phyloP scores from a whole-genome alignment of 2,113 vertebrate genomes.

The Phyllopteryx taeniolatus region DNA sequence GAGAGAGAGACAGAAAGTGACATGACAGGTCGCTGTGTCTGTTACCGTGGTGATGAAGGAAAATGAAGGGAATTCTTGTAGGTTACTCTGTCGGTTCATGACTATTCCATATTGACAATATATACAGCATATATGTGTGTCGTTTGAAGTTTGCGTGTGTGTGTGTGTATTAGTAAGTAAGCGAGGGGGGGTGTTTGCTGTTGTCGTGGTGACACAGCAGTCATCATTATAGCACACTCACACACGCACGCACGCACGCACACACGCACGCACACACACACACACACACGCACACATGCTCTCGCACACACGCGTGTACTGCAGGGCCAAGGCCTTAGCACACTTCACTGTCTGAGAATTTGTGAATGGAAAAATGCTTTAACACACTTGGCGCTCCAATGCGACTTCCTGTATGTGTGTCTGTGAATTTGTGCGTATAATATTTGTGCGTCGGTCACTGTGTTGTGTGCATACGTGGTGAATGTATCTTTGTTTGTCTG shows the following conservation, averaged over 20 bases:
- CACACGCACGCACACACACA: constrained; percentile 10
- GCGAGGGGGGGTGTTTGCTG: constrained; percentile 39
- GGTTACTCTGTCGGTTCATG: not conserved
- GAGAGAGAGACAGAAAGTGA: not conserved
- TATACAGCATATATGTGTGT: not conserved
- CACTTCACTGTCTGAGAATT: constrained; percentile 71
- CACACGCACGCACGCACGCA: not conserved
- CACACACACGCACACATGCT: constrained; percentile 12
- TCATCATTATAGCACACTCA: constrained; percentile 35
- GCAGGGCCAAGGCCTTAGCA: constrained; percentile 30
- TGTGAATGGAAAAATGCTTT: constrained; percentile 74
- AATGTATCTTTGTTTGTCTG: not conserved
- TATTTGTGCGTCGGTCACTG: constrained; percentile 4
- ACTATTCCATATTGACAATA: not conserved
- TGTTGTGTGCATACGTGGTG: constrained; percentile 3
- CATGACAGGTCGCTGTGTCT: not conserved
- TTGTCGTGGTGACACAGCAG: constrained; percentile 55
- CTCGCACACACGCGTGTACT: constrained; percentile 8
- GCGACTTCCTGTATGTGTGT: constrained; percentile 39
- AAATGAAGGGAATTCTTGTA: not conserved
- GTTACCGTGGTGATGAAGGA: not conserved
- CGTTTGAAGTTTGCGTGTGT: not conserved
- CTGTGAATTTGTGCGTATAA: constrained; percentile 8
- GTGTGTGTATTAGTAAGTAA: constrained; percentile 13
- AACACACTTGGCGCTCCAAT: constrained; percentile 51